Conservation (phyloP, 2,113 vertebrate genomes). For the Neoarius graeffei region DNA sequence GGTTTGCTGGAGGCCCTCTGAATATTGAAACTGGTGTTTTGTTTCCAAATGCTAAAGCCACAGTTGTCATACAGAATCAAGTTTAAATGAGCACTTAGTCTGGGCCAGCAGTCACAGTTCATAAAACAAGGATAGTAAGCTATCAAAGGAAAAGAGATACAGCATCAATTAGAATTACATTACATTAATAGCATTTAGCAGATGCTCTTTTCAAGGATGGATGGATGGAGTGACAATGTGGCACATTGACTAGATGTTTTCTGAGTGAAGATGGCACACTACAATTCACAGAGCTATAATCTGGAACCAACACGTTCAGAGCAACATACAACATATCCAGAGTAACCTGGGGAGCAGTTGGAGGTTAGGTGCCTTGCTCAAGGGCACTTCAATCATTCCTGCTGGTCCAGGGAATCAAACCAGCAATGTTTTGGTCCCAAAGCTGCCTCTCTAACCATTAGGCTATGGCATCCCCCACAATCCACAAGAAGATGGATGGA, state of each 20-base stretch:
- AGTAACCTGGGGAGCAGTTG: no score
- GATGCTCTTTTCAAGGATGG: neutral
- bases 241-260: neutral
- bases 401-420: no score
- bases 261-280: neutral
- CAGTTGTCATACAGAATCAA: constrained; percentile 2
- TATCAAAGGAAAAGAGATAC: constrained; percentile 18
- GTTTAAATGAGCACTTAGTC: constrained; percentile 3
- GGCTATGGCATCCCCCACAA: no score
- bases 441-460: no score
- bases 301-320: neutral
- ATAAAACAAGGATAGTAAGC: neutral
- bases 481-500: neutral
- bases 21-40: constrained; percentile 11
- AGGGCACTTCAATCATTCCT: no score
- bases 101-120: neutral
- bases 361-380: no score
- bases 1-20: neutral
- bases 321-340: no score
- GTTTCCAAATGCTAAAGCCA: constrained; percentile 20
- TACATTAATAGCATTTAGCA: no score
- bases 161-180: neutral
- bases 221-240: neutral
- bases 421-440: no score
- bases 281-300: neutral